Base-by-base conservation (phyloP, 2,113 vertebrate species). In the Tetrax tetrax region DNA sequence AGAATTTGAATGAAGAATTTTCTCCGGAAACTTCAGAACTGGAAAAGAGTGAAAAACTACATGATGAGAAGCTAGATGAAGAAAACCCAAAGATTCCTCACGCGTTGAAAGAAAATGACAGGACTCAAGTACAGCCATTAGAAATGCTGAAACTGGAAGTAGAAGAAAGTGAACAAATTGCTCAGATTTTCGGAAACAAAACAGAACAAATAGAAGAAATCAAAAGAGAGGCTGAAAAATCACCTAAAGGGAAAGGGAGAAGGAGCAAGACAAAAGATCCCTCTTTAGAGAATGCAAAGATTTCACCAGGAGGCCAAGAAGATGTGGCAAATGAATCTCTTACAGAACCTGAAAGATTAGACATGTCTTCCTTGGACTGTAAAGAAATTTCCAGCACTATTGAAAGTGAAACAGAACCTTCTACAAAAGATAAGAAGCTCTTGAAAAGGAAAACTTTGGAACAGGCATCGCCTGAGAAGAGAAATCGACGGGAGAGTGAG, bases 391-490 rank as follows among this genome's bases (percentile, higher is more conserved):
- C 96, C 29, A 95, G 97, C 83, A 83, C 94, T 97, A 82, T 94
- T 56, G 95, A 98, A 51, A 97, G 95, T 35, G 99, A 99, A 96
- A 98, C 97, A 0, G 99, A 99, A 80, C 98, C 97, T 4, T 98
- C 98, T 91, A 83, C 95, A 37, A 98, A 97, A 69, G 98, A 99
- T 48, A 98, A 97, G 96, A 98, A 98, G 81, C 82, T 96, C 27
- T 60, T 98, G 50, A 99, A 99, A 95, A 98, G 99, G 35, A 99
- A 99, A 94, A 97, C 98, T 23, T 83, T 96, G 11, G 99, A 99
- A 79, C 98, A 98, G 20, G 91, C 97, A 15, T 98, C 98, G 0
- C 98, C 98, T 3, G 99, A 99, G 65, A 99, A 99, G 94, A 99
- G 98, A 93, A 92, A 97, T 37, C 97, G 98, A 12, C 91, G 98